Base-by-base conservation (phyloP, 2,888 invertebrate genomes). In the Blastobasis adustella region DNA sequence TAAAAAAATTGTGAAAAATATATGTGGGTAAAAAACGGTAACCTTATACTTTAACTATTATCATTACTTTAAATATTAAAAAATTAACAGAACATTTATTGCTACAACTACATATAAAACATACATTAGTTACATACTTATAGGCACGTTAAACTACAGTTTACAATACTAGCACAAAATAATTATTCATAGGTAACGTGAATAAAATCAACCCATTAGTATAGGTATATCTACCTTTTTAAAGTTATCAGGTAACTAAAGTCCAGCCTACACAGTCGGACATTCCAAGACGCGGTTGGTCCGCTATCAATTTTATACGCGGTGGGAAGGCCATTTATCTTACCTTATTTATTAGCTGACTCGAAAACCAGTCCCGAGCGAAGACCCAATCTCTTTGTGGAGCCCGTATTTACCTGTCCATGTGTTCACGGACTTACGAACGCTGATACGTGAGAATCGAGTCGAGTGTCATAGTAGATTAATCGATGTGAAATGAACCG, bases 281-380 rank as follows among this genome's bases (percentile, higher is more conserved):
- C 77, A 82, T 81, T 83, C 83, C 82, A 60, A 73, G 65, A 61
- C 69, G 65, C 67, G 57, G 76, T 75, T 78, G 80, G 82, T 67
- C 79, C 76, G 72, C 87, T 87, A 85, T 88, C 85, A 86, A 86
- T 82, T 82, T 84, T 80, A 85, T 84, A 84, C 82, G 65, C 79
- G 79, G 77, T 79, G 82, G 83, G 85, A 81, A 78, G 76, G 72
- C 79, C 75, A 87, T 88, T 87, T 88, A 87, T 87, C 87, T 87
- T 86, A 61, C 73, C 78, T 86, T 87, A 87, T 88, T 88, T 88
- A 88, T 87, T 85, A 72, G 68, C 76, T 78, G 79, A 82, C 81
- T 84, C 71, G 57, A 71, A 81, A 88, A 87, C 87, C 87, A 71
- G 87, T 87, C 74, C 67, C 39, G 71, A 68, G 36, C 23, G 38